Conservation (phyloP, 2,797 vertebrate genomes). For the Tapirus indicus region DNA sequence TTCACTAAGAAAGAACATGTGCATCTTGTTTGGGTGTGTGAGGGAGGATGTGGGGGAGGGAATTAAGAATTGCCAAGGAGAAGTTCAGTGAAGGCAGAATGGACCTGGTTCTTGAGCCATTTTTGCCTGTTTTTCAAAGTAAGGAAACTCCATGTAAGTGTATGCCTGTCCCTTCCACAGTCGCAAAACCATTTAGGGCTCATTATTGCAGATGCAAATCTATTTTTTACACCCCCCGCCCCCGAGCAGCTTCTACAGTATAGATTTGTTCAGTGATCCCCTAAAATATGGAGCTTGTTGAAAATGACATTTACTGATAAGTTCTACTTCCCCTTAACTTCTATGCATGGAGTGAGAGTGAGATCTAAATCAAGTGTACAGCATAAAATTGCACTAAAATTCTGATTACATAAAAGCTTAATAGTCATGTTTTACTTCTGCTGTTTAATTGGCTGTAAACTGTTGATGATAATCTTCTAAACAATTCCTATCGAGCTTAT, state of each 20-base stretch:
- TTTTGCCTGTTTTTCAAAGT: neutral
- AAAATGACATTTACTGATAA: slow-evolving; percentile 10
- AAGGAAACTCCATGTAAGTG: neutral
- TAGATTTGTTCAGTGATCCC: neutral
- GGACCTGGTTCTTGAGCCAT: neutral
- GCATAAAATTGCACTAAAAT: neutral
- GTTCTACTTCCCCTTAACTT: neutral
- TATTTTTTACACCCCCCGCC: neutral
- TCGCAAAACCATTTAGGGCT: neutral
- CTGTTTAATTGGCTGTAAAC: neutral
- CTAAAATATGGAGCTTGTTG: neutral
- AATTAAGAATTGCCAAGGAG: neutral
- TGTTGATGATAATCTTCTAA: neutral
- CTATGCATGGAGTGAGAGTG: neutral
- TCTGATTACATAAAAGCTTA: slow-evolving; percentile 38
- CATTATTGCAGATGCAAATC: neutral
- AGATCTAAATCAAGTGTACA: neutral
- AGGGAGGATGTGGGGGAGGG: neutral
- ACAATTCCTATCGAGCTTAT: neutral
- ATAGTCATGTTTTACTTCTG: neutral
- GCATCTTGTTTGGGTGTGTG: neutral
- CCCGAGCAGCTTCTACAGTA: neutral
- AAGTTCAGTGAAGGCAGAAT: neutral
- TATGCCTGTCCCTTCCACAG: neutral
- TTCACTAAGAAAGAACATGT: neutral